These are phyloP conservation scores for Melanotaenia trifasciata DNA, from an alignment of 2,797 vertebrate species.

Conservation along the genomic window DNA sequence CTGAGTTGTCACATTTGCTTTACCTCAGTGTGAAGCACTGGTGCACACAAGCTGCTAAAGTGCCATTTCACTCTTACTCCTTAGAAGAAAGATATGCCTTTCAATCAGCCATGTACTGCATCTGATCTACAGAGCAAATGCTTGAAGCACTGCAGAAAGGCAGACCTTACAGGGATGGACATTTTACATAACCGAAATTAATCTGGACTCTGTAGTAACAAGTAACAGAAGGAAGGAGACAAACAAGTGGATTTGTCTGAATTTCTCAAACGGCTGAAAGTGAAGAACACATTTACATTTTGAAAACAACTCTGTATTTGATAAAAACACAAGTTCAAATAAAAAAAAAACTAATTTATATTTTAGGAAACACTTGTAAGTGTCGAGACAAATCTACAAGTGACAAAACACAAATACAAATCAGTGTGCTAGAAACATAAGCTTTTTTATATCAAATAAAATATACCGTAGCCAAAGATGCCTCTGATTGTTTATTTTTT, in stretches of 20 bases:
- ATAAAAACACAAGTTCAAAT: no score
- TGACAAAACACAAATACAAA: background rate
- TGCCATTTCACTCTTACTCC: constrained; percentile 26
- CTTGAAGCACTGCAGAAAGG: constrained; percentile 23
- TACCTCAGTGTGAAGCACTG: constrained; percentile 15
- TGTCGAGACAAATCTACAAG: no score
- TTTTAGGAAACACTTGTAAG: no score
- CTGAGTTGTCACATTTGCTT: constrained; percentile 35
- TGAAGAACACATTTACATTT: no score
- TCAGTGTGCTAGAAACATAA: constrained; percentile 6
- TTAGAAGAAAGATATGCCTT: constrained; percentile 35
- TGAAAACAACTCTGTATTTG: no score
- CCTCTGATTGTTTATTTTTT: constrained; percentile 12
- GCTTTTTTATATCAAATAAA: constrained; percentile 18
- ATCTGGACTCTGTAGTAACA: constrained; percentile 4
- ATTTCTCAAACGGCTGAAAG: constrained; percentile 11
- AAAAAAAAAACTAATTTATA: no score
- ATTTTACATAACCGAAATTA: constrained; percentile 44
- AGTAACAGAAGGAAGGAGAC: constrained; percentile 3
- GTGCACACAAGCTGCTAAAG: constrained; percentile 40
- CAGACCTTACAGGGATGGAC: constrained; percentile 34
- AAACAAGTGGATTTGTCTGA: constrained; percentile 7
- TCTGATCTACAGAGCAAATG: constrained; percentile 35
- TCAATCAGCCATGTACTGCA: constrained; percentile 50
- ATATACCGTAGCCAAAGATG: constrained; percentile 9